Evolutionary conservation across 2,113 vertebrate species (phyloP), one percentile per base, ranked within the genome.

Genomic region (Hippocampus comes): DNA sequence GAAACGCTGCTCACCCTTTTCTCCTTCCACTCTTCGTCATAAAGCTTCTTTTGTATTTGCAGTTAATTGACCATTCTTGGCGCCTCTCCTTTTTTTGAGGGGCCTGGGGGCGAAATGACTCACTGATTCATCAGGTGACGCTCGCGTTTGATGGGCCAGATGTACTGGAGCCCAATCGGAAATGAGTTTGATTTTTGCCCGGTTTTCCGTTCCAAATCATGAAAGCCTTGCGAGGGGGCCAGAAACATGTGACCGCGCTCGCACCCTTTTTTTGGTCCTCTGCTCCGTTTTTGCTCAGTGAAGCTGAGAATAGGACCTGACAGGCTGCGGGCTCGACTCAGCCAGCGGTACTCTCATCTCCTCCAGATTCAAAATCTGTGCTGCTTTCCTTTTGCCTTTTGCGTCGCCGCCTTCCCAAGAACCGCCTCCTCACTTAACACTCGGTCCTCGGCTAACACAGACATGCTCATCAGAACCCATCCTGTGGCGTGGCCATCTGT

Each of bases 231-330:
- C 0, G 67, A 76, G 83, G 77, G 86, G 60, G 87, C 83, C 79
- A 78, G 78, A 65, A 91, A 78, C 87, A 88, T 85, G 87, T 89
- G 90, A 90, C 87, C 84, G 75, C 53, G 60, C 80, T 86, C 41
- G 70, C 87, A 84, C 81, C 78, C 81, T 70, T 38, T 38, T 74
- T 86, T 76, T 83, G 67, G 77, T 84, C 76, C 79, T 82, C 71
- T 46, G 78, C 79, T 77, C 74, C 41, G 81, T 84, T 75, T 38
- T 76, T 91, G 90, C 82, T 91, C 90, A 89, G 80, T 85, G 88
- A 88, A 88, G 88, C 89, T 67, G 79, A 90, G 88, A 91, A 92
- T 88, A 79, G 81, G 86, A 92, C 86, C 74, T 89, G 90, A 91
- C 91, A 87, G 76, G 86, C 88, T 87, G 81, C 79, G 80, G 87